Percentiles rank a stretch among this genome's conserved stretches.
phyloP scores from a whole-genome alignment of 2,113 vertebrate species.

The Pedionomus torquatus region DNA sequence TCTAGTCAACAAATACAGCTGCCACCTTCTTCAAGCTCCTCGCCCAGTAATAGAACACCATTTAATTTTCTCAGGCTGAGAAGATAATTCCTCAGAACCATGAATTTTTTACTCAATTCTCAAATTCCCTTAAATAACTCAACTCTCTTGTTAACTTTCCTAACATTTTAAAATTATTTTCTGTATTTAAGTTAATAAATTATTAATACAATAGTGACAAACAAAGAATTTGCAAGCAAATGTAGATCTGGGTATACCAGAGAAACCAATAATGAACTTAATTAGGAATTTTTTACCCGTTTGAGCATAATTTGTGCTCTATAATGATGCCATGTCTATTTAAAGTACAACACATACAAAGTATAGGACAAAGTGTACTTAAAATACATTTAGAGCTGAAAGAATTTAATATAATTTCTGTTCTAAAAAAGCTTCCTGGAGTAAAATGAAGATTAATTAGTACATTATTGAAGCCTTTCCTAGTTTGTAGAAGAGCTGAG shows the following conservation, averaged over 20 bases:
- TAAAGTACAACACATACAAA: neutral
- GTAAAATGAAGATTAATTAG: conserved; percentile 31
- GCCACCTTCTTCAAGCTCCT: neutral
- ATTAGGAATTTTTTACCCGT: neutral
- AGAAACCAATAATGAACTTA: neutral
- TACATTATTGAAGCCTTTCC: neutral
- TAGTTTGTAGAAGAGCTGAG: neutral
- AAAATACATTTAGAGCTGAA: neutral
- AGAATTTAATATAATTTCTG: neutral
- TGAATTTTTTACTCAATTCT: neutral
- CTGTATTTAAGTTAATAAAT: neutral
- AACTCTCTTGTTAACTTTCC: neutral
- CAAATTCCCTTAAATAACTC: neutral
- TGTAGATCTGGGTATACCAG: neutral
- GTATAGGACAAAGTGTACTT: neutral
- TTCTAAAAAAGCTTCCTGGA: neutral
- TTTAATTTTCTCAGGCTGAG: neutral
- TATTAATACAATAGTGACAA: neutral
- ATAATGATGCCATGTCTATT: neutral
- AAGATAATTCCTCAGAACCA: neutral
- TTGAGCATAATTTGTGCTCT: neutral
- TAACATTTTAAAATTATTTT: neutral
- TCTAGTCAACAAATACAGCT: neutral
- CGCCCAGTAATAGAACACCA: neutral
- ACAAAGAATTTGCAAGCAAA: neutral